phyloP scores from a whole-genome alignment of 2,113 vertebrate genomes.

The Heptranchias perlo region DNA sequence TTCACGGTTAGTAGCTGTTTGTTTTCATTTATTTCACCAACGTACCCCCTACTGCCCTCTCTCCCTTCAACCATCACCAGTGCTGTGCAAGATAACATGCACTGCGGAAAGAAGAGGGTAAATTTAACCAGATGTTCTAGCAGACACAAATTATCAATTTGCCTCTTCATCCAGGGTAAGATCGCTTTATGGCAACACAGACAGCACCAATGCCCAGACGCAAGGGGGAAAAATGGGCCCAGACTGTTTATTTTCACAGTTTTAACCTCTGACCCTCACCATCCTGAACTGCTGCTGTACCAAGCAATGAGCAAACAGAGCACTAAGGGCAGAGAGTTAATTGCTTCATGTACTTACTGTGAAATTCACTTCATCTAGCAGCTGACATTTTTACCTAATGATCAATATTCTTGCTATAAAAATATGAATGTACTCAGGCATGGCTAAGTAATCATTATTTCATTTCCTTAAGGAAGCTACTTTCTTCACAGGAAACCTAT shows the following conservation, averaged over 20 bases:
- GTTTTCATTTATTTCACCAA: neutral
- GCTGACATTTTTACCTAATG: neutral
- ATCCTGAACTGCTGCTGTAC: neutral
- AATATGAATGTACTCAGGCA: neutral
- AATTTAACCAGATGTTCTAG: neutral
- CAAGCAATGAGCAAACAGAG: conserved; percentile 20
- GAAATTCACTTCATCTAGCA: neutral
- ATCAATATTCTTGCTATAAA: neutral
- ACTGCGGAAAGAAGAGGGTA: neutral
- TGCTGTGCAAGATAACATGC: neutral
- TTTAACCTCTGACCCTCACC: conserved; percentile 12
- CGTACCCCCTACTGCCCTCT: neutral
- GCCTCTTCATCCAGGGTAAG: neutral
- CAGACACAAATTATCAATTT: neutral
- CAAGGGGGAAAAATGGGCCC: neutral
- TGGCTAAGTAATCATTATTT: conserved; percentile 6
- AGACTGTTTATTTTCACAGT: conserved; percentile 31
- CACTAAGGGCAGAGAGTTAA: neutral
- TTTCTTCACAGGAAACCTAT: conserved; percentile 44
- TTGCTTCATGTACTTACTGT: neutral
- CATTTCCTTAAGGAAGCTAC: conserved; percentile 41
- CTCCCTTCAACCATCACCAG: neutral
- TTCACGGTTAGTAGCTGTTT: neutral
- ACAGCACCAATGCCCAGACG: neutral
- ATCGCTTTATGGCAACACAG: neutral